Evolutionary conservation across 2,888 invertebrate genomes (phyloP), one percentile per base, ranked within the genome.

Genomic region (Rapana venosa): DNA sequence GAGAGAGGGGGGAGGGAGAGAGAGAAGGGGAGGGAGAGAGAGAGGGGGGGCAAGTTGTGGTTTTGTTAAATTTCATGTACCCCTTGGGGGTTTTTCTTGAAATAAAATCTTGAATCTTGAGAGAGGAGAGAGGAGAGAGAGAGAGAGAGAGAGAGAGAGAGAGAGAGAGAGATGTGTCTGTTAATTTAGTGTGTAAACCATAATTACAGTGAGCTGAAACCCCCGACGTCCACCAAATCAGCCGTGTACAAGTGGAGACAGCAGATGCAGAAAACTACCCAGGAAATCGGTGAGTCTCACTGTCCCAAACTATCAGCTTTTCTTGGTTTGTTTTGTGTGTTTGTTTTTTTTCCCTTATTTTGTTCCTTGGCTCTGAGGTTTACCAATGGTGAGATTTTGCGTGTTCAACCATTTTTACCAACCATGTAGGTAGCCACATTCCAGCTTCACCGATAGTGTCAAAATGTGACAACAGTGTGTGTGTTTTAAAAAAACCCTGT

Each of bases 221-320:
- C 96, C 22, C 96, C 96, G 6, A 92, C 94, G 20, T 94, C 95
- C 20, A 96, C 96, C 13, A 96, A 95, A 91, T 93, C 94, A 35
- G 93, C 94, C 20, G 94, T 96, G 11, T 95, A 95, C 90, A 93
- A 95, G 89, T 96, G 96, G 96, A 95, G 95, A 90, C 94, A 95
- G 89, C 93, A 95, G 83, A 93, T 96, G 61, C 93, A 93, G 35
- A 92, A 93, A 58, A 86, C 95, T 13, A 93, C 95, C 1, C 93
- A 93, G 91, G 94, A 95, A 92, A 94, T 96, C 84, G 95, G 95
- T 95, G 85, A 85, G 85, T 85, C 30, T 5, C 47, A 8, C 47
- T 47, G 47, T 5, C 47, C 47, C 47, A 47, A 47, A 47, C 47
- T 47, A 5, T 47, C 47, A 47, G 47, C 47, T 8, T 47, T 47